Evolutionary conservation across 2,888 invertebrate genomes (phyloP).

Genomic region (Epicampocera succincta): DNA sequence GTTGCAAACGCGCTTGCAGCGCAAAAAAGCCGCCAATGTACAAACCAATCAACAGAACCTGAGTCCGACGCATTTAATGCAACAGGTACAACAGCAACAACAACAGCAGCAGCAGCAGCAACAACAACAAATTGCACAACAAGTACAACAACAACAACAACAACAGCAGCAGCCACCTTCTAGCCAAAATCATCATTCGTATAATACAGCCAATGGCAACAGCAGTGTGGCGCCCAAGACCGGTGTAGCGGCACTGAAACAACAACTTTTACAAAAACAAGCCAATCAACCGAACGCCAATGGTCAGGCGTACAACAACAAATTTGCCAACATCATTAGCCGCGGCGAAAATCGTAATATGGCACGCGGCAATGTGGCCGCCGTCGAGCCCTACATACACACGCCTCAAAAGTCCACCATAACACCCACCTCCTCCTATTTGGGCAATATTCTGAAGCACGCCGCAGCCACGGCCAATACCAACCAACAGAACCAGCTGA

Average conservation of each 20-base stretch:
- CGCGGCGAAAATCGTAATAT: constrained; percentile 74
- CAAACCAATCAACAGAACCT: constrained; percentile 84
- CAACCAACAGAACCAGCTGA: constrained; percentile 81
- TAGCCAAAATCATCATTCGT: constrained; percentile 69
- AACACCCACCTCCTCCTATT: constrained; percentile 80
- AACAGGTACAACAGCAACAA: constrained; percentile 75
- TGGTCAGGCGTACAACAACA: constrained; percentile 71
- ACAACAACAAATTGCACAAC: constrained; percentile 75
- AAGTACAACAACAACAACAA: constrained; percentile 49
- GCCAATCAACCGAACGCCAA: constrained; percentile 69
- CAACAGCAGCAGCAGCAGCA: constrained; percentile 71
- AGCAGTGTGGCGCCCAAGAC: constrained; percentile 75
- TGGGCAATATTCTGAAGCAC: constrained; percentile 78
- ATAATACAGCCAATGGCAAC: constrained; percentile 58
- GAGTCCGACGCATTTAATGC: constrained; percentile 70
- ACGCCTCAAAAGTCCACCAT: constrained; percentile 86
- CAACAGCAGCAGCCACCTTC: constrained; percentile 66
- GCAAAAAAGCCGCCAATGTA: constrained; percentile 91
- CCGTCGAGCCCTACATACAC: constrained; percentile 93
- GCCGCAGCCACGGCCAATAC: constrained; percentile 80
- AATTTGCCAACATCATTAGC: constrained; percentile 76
- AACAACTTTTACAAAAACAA: constrained; percentile 78
- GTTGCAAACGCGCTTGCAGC: constrained; percentile 93
- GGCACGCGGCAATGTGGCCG: constrained; percentile 90
- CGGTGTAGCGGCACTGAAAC: constrained; percentile 77